Evolutionary conservation across 2,797 vertebrate genomes (phyloP).

Genomic region (Malurus leucopterus): DNA sequence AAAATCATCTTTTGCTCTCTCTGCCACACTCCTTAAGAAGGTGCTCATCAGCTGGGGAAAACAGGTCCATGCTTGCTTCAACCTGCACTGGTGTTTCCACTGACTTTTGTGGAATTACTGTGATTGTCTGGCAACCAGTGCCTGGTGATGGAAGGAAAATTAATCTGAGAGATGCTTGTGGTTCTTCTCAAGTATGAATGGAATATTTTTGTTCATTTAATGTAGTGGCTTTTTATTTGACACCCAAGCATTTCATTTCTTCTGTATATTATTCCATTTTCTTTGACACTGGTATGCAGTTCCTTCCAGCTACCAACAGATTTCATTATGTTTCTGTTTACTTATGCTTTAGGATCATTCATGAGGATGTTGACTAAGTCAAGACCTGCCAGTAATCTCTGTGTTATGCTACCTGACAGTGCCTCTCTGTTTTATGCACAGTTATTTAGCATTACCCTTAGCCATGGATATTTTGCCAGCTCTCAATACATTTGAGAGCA

Average conservation of each 20-base stretch:
- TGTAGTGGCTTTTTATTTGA: not conserved
- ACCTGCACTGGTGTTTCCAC: not conserved
- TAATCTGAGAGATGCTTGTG: not conserved
- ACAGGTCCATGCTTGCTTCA: not conserved
- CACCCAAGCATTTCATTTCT: not conserved
- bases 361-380: constrained; percentile 25
- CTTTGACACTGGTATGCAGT: not conserved
- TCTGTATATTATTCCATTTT: not conserved
- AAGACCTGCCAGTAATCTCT: constrained; percentile 5
- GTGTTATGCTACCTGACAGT: not conserved
- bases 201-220: not conserved
- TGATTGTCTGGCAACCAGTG: not conserved
- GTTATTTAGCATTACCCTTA: not conserved
- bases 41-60: not conserved
- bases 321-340: constrained; percentile 18
- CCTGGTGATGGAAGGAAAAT: not conserved
- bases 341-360: not conserved
- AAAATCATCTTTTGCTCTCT: not conserved
- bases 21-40: not conserved
- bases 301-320: not conserved
- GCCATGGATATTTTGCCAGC: not conserved
- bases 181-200: not conserved
- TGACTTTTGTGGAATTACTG: not conserved
- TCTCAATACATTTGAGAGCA: not conserved
- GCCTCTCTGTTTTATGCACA: not conserved